Conservation (phyloP, 2,113 vertebrate species). For the Gallinago media region DNA sequence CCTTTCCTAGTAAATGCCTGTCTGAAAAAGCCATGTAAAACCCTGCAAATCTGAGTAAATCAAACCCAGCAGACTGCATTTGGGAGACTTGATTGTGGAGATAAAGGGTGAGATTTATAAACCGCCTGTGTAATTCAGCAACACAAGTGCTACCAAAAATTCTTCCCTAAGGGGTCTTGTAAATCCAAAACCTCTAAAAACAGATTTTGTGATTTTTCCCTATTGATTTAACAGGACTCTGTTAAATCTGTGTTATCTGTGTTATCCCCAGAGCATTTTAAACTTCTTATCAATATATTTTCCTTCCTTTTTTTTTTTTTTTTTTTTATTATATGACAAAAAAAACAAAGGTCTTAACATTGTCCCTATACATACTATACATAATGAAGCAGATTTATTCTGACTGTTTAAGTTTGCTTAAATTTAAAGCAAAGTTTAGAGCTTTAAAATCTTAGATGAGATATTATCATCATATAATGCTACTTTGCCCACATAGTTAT, state of each 20-base stretch:
- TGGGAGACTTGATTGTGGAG: constrained; percentile 16
- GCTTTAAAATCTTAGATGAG: neutral
- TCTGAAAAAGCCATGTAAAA: neutral
- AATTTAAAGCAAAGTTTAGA: neutral
- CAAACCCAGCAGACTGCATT: neutral
- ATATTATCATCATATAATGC: neutral
- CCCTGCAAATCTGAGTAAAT: neutral
- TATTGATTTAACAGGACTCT: constrained; percentile 1
- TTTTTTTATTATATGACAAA: neutral
- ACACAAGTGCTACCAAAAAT: neutral
- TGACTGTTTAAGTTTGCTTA: neutral
- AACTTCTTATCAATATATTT: neutral
- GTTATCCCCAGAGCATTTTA: neutral
- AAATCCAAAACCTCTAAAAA: constrained; percentile 36
- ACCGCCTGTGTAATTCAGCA: neutral
- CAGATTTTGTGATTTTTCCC: neutral
- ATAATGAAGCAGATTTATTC: neutral
- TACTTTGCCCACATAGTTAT: neutral
- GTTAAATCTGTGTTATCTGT: no score
- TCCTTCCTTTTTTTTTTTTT: neutral
- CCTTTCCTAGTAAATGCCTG: neutral
- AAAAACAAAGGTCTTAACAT: neutral
- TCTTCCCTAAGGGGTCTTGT: constrained; percentile 2
- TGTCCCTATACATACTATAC: neutral
- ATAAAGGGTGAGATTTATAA: constrained; percentile 40